Evolutionary conservation across 1,140 invertebrate genomes (phyloP).

Genomic region (Archegozetes longisetosus): DNA sequence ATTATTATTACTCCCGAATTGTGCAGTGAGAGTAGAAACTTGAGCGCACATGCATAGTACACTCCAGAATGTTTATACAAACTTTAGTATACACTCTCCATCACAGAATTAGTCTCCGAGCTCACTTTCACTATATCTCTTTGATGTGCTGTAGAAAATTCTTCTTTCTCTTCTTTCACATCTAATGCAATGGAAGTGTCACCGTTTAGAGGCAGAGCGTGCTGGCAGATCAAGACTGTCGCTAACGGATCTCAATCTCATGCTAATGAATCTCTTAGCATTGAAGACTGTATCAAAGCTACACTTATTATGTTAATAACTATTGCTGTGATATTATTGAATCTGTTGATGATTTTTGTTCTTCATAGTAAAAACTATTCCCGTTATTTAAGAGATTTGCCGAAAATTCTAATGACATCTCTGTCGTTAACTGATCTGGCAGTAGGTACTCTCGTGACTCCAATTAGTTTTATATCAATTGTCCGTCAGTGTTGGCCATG

Average conservation of each 20-base stretch:
- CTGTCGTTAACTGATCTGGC: slow-evolving; percentile 10
- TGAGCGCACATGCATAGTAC: not conserved
- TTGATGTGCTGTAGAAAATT: not conserved
- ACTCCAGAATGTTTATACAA: not conserved
- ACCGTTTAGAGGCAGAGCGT: not conserved
- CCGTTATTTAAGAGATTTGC: slow-evolving; percentile 8
- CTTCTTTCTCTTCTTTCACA: not conserved
- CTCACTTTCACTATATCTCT: too few relatives aligned
- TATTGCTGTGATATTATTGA: slow-evolving; percentile 5
- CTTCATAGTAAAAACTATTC: slow-evolving; percentile 12
- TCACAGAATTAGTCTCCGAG: not conserved
- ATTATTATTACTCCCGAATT: not conserved
- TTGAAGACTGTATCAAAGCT: not conserved
- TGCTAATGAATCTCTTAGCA: not conserved
- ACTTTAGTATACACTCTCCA: not conserved
- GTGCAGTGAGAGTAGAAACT: too few relatives aligned
- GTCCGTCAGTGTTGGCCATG: slow-evolving; percentile 6
- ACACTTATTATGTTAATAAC: slow-evolving; percentile 4
- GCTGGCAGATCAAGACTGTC: not conserved
- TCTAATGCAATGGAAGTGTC: not conserved
- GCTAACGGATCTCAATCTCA: not conserved
- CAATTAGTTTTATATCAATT: not conserved
- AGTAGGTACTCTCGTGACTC: slow-evolving; percentile 7
- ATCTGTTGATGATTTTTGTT: slow-evolving; percentile 2
- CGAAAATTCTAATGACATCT: slow-evolving; percentile 12